A percentile compares a stretch with the other conserved stretches of the same genome.
These are phyloP conservation scores for Poeciliopsis gracilis DNA, from an alignment of 2,797 vertebrate species.

Conservation along the genomic window DNA sequence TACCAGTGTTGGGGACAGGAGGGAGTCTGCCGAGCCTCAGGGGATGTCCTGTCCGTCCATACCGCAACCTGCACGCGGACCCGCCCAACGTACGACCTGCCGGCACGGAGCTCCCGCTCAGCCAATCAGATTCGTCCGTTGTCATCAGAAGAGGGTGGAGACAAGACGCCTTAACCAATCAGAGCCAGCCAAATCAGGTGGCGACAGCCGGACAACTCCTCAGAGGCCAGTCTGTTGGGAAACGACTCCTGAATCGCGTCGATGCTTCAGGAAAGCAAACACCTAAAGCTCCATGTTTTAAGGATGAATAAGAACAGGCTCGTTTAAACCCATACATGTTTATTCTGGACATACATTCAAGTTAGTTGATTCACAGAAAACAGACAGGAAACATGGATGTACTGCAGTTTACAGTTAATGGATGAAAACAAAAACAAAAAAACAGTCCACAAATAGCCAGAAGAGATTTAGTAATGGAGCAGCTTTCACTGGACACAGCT, in stretches of 20 bases:
- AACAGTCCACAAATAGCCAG: slow-evolving; percentile 14
- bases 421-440: neutral
- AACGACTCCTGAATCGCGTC: slow-evolving; percentile 20
- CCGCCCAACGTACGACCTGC: slow-evolving; percentile 46
- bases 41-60: neutral
- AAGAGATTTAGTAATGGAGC: slow-evolving; percentile 20
- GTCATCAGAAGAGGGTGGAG: slow-evolving; percentile 80
- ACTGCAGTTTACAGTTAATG: slow-evolving; percentile 27
- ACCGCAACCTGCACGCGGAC: neutral
- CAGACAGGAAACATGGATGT: slow-evolving; percentile 5
- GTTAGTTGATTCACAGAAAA: slow-evolving; percentile 10
- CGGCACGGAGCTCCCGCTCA: neutral
- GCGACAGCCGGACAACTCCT: slow-evolving; percentile 39
- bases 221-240: slow-evolving; percentile 16
- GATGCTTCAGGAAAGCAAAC: neutral
- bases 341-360: slow-evolving; percentile 40
- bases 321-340: slow-evolving; percentile 22
- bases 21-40: neutral
- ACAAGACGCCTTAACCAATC: slow-evolving; percentile 66
- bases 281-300: neutral
- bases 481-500: slow-evolving; percentile 24
- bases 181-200: slow-evolving; percentile 21
- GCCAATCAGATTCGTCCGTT: slow-evolving; percentile 66
- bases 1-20: slow-evolving; percentile 44
- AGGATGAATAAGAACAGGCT: neutral